Base-by-base conservation (phyloP, 1,140 invertebrate genomes). In the Drosophila punjabiensis region DNA sequence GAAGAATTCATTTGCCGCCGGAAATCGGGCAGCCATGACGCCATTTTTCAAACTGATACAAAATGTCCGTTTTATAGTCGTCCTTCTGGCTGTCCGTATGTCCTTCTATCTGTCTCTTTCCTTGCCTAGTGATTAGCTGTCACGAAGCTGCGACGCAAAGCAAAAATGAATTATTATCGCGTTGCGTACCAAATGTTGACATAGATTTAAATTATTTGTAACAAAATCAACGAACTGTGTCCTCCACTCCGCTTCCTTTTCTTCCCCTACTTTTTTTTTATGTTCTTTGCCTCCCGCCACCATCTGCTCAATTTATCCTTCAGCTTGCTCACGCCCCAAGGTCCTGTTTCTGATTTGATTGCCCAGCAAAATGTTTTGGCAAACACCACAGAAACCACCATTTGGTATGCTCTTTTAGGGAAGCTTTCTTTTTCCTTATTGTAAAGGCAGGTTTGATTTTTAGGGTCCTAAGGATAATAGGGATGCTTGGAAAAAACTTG, bases 151-250 rank as follows among this genome's bases (percentile, higher is more conserved):
- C 68, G 81, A 67, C 75, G 53, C 73, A 85, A 81, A 47, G 88
- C 85, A 88, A 84, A 89, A 88, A 89, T 88, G 85, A 88, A 88
- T 89, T 88, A 88, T 88, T 88, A 82, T 83, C 74, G 78, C 81
- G 79, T 66, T 60, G 81, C 73, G 85, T 71, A 81, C 78, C 68
- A 76, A 84, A 81, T 89, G 78, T 85, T 88, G 85, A 88, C 81
- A 89, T 89, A 88, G 85, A 88, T 85, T 88, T 88, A 88, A 89
- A 88, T 88, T 88, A 88, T 88, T 88, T 88, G 81, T 88, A 76
- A 88, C 78, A 76, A 82, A 88, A 68, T 85, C 85, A 89, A 88
- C 85, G 85, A 88, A 79, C 79, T 81, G 85, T 89, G 64, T 50
- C 85, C 47, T 50, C 74, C 47, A 35, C 60, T 30, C 28, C 39